phyloP scores from a whole-genome alignment of 2,888 invertebrate genomes.

The Euphydryas editha region DNA sequence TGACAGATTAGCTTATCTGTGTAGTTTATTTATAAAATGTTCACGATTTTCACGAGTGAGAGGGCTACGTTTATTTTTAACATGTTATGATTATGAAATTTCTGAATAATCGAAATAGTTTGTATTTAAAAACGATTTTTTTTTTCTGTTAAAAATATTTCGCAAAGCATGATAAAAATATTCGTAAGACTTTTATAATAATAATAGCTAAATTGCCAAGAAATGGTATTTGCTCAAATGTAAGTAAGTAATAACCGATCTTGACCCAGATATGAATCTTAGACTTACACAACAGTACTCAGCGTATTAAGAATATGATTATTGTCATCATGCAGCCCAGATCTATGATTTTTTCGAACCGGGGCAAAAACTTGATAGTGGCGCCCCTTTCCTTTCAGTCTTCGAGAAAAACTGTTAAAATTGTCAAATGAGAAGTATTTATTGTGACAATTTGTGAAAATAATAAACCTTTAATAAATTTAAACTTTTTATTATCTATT shows the following conservation, averaged over 20 bases:
- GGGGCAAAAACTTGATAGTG: too few relatives aligned
- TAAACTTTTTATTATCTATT: too few relatives aligned
- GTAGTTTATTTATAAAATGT: neutral
- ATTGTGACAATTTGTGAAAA: too few relatives aligned
- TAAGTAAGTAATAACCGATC: conserved; percentile 7
- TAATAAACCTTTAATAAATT: too few relatives aligned
- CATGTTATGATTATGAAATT: too few relatives aligned
- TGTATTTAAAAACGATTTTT: too few relatives aligned
- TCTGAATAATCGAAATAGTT: too few relatives aligned
- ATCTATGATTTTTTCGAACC: too few relatives aligned
- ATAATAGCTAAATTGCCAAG: conserved; percentile 14
- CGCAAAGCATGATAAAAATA: neutral
- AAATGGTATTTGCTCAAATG: conserved; percentile 18
- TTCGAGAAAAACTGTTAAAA: too few relatives aligned
- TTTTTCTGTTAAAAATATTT: neutral
- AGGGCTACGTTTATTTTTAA: neutral
- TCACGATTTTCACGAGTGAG: neutral
- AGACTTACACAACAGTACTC: conserved; percentile 20
- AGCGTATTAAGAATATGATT: conserved; percentile 16
- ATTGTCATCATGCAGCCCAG: conserved; percentile 32
- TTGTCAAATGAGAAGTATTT: too few relatives aligned
- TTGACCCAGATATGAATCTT: conserved; percentile 27
- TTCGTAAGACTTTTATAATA: neutral
- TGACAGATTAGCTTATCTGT: conserved; percentile 3
- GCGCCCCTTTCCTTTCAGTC: too few relatives aligned